Evolutionary conservation across 1,140 invertebrate species (phyloP).

Genomic region (Oncopodura yosiiana): DNA sequence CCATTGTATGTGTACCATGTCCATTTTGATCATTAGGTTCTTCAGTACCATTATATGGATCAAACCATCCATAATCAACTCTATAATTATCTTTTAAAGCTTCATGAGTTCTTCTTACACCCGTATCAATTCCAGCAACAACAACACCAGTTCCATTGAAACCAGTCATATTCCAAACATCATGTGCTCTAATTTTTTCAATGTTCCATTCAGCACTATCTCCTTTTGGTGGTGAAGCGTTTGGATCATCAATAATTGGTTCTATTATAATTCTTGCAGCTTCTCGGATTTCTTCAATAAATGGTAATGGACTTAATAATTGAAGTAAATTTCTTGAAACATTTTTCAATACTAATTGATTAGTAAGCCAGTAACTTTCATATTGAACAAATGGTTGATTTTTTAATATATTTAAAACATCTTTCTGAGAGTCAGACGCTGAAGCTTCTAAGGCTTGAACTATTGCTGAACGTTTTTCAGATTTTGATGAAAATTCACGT

Average conservation of each 20-base stretch:
- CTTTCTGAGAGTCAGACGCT: neutral
- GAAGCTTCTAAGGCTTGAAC: neutral
- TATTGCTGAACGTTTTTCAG: neutral
- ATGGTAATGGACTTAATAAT: neutral
- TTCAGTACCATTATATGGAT: neutral
- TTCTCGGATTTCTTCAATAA: neutral
- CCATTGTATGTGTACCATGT: conserved; percentile 1
- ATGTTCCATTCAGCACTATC: too few relatives aligned
- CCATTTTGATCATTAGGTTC: conserved; percentile 1
- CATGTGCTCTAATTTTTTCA: too few relatives aligned
- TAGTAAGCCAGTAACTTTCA: neutral
- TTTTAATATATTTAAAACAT: conserved; percentile 1
- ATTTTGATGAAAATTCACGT: neutral
- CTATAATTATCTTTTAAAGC: neutral
- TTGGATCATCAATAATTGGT: too few relatives aligned
- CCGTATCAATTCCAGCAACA: neutral
- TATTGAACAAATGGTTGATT: conserved; percentile 13
- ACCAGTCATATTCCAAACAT: too few relatives aligned
- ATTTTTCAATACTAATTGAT: neutral
- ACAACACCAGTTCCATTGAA: neutral
- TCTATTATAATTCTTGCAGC: too few relatives aligned
- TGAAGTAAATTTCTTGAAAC: neutral
- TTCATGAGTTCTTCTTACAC: neutral
- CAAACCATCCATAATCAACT: neutral
- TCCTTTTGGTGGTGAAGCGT: too few relatives aligned